phyloP scores from a whole-genome alignment of 2,113 vertebrate species.

The Mormyrus lacerda region DNA sequence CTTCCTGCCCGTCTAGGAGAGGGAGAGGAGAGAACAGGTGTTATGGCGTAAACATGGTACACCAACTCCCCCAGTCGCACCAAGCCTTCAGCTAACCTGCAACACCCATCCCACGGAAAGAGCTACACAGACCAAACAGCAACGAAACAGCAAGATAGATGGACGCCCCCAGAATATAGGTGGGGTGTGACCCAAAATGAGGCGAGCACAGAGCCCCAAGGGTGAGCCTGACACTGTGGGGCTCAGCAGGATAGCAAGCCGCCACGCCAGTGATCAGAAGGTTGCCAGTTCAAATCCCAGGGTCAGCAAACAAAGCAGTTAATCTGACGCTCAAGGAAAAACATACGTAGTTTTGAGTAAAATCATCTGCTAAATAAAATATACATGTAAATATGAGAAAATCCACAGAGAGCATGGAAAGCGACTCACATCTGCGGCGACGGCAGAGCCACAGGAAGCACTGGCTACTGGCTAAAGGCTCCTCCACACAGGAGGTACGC shows the following conservation, averaged over 20 bases:
- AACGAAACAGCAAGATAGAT: neutral
- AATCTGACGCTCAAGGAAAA: neutral
- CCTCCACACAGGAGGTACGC: neutral
- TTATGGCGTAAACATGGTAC: neutral
- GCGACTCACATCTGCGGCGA: neutral
- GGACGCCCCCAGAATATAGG: neutral
- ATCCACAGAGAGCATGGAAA: neutral
- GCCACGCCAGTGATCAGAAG: neutral
- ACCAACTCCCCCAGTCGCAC: neutral
- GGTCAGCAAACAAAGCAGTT: neutral
- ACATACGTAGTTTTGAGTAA: neutral
- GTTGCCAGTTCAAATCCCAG: neutral
- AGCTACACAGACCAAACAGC: neutral
- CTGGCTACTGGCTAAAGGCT: neutral
- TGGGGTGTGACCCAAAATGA: neutral
- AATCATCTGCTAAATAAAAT: neutral
- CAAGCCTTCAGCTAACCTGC: neutral
- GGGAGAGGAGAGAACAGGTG: neutral
- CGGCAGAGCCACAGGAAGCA: neutral
- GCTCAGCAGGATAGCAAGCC: neutral
- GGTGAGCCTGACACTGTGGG: neutral
- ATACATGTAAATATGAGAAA: neutral
- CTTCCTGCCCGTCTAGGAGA: constrained; percentile 64
- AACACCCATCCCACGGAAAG: neutral
- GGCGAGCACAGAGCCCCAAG: neutral